Percentiles rank a stretch among this genome's conserved stretches.
phyloP scores from a whole-genome alignment of 1,140 invertebrate species.

The Oryctes rhinoceros region DNA sequence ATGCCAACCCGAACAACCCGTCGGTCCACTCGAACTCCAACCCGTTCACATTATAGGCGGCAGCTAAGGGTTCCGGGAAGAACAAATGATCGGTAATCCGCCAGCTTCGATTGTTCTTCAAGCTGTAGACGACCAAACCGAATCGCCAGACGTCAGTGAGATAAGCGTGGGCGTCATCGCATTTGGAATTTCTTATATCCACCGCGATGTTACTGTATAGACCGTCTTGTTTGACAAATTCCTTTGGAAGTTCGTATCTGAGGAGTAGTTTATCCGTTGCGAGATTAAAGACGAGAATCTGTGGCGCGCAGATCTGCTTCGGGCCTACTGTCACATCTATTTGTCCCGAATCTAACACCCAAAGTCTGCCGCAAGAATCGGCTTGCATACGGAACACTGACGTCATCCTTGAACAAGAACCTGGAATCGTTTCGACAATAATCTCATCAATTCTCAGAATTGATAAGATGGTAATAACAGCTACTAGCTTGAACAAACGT shows the following conservation, averaged over 20 bases:
- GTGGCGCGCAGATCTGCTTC: conserved; percentile 75
- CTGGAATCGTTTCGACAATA: conserved; percentile 41
- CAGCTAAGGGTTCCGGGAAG: conserved; percentile 77
- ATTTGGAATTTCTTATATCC: conserved; percentile 70
- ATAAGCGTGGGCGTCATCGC: conserved; percentile 74
- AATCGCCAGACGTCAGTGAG: conserved; percentile 80
- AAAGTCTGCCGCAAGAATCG: conserved; percentile 75
- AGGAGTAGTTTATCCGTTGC: conserved; percentile 69
- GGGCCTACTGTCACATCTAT: conserved; percentile 74
- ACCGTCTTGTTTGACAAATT: conserved; percentile 75
- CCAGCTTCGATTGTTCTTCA: conserved; percentile 73
- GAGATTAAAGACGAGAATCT: conserved; percentile 78
- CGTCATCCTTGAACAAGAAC: conserved; percentile 70
- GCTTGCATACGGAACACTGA: conserved; percentile 80
- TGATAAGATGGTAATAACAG: no score
- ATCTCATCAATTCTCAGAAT: neutral
- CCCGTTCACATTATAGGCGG: conserved; percentile 72
- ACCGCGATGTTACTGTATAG: conserved; percentile 78
- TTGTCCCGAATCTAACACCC: conserved; percentile 81
- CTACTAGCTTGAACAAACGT: conserved; percentile 39
- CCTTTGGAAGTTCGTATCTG: conserved; percentile 70
- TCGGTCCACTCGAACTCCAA: conserved; percentile 83
- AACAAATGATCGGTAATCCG: conserved; percentile 78
- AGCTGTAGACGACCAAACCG: conserved; percentile 74
- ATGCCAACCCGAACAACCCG: conserved; percentile 78